A percentile compares a stretch with the other conserved stretches of the same genome.
phyloP scores from a whole-genome alignment of 1,140 invertebrate species.

The Globodera ellingtonae region DNA sequence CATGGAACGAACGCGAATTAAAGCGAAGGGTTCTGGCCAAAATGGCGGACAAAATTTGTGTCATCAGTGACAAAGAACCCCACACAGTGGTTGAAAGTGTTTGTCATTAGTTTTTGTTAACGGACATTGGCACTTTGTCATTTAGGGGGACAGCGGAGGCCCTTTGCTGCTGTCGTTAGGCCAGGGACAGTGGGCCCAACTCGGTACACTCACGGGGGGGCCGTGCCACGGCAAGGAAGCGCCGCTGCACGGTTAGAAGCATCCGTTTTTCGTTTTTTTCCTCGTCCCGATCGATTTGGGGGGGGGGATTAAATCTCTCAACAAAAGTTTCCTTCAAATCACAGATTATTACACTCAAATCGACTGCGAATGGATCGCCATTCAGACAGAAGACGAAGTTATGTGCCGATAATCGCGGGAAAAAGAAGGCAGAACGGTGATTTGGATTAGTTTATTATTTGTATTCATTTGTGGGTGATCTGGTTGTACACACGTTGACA shows the following conservation, averaged over 20 bases:
- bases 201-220: slow-evolving; percentile 22
- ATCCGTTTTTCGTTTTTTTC: no score
- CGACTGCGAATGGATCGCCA: slow-evolving; percentile 27
- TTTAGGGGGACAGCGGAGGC: not conserved
- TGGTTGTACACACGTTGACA: no score
- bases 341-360: slow-evolving; percentile 25
- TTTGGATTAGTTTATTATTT: no score
- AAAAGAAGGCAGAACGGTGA: not conserved
- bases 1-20: slow-evolving; percentile 17
- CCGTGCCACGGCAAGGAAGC: slow-evolving; percentile 25
- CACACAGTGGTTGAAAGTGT: slow-evolving; percentile 27
- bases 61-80: slow-evolving; percentile 21
- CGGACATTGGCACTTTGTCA: not conserved
- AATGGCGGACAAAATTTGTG: slow-evolving; percentile 28
- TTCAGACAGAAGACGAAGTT: slow-evolving; percentile 22
- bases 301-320: no score
- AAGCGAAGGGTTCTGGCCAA: slow-evolving; percentile 5
- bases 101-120: slow-evolving; percentile 1
- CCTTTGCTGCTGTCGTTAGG: slow-evolving; percentile 9
- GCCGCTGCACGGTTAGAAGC: slow-evolving; percentile 1
- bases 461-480: no score
- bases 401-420: not conserved
- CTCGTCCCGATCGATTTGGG: no score
- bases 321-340: no score
- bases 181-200: slow-evolving; percentile 11